These are phyloP conservation scores for Cosmopolites sordidus DNA, from an alignment of 2,888 invertebrate species.

Conservation along the genomic window DNA sequence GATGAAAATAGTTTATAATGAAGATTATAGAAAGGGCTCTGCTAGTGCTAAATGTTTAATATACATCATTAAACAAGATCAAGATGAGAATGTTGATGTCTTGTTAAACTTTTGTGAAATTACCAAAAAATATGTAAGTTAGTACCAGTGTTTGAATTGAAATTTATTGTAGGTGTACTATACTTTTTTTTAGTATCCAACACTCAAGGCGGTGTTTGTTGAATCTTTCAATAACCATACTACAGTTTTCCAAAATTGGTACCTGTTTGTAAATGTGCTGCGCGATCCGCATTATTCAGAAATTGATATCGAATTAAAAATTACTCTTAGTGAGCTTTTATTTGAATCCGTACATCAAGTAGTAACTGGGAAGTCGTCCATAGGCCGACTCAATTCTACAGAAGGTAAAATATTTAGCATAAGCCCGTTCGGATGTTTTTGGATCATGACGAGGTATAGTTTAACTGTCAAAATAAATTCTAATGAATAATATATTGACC, in stretches of 20 bases:
- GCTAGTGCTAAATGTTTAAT: conserved; percentile 16
- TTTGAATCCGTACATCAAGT: conserved; percentile 10
- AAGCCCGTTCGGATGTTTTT: too few species aligned
- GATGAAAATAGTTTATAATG: conserved; percentile 5
- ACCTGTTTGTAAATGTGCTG: conserved; percentile 1
- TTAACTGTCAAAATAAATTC: too few species aligned
- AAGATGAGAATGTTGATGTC: background rate
- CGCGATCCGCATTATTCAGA: background rate
- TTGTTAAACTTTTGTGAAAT: background rate
- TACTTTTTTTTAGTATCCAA: conserved; percentile 7
- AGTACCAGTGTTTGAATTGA: background rate
- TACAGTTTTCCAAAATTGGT: conserved; percentile 6
- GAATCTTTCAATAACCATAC: conserved; percentile 3
- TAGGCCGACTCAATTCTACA: background rate
- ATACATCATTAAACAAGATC: conserved; percentile 1
- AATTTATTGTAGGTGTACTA: background rate
- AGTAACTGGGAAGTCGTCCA: conserved; percentile 2
- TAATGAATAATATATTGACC: too few species aligned
- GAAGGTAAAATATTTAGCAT: conserved; percentile 1
- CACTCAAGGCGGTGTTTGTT: conserved; percentile 1
- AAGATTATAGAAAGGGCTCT: conserved; percentile 12
- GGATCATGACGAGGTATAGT: too few species aligned
- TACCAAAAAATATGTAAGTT: background rate
- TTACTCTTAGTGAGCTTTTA: conserved; percentile 2
- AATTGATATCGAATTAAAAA: background rate